These are phyloP conservation scores for Frankliniella intonsa DNA, from an alignment of 2,888 invertebrate species.

Conservation along the genomic window DNA sequence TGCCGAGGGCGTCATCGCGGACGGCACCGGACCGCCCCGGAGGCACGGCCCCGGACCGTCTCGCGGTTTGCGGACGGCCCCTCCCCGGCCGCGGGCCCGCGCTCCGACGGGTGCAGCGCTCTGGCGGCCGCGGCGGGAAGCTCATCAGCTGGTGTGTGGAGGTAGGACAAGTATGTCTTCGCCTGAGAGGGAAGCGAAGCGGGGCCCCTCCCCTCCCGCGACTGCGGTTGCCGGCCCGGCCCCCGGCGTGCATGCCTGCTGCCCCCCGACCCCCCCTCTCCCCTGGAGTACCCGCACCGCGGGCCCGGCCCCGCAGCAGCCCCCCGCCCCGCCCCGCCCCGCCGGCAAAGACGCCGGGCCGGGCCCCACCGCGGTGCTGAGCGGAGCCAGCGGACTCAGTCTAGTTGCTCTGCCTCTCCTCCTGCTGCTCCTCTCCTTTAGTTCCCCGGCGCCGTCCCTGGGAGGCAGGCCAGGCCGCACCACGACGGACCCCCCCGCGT, in stretches of 20 bases:
- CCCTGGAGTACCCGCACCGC: too few relatives aligned
- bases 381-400: too few relatives aligned
- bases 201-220: background rate
- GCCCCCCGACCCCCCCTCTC: background rate
- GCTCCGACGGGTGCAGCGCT: background rate
- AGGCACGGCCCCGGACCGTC: too few relatives aligned
- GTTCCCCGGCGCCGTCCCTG: constrained; percentile 1
- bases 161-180: background rate
- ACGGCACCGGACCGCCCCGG: too few relatives aligned
- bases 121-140: background rate
- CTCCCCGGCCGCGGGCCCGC: background rate
- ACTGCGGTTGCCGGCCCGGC: background rate
- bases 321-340: background rate
- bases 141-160: background rate
- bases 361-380: background rate
- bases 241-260: background rate
- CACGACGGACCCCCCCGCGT: background rate
- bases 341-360: background rate
- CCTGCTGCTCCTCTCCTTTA: background rate
- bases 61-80: too few relatives aligned
- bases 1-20: too few relatives aligned
- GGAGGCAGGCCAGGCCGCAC: background rate
- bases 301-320: background rate
- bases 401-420: background rate
- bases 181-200: background rate